Evolutionary conservation across 2,797 vertebrate genomes (phyloP).

Genomic region (Oreochromis grahami): DNA sequence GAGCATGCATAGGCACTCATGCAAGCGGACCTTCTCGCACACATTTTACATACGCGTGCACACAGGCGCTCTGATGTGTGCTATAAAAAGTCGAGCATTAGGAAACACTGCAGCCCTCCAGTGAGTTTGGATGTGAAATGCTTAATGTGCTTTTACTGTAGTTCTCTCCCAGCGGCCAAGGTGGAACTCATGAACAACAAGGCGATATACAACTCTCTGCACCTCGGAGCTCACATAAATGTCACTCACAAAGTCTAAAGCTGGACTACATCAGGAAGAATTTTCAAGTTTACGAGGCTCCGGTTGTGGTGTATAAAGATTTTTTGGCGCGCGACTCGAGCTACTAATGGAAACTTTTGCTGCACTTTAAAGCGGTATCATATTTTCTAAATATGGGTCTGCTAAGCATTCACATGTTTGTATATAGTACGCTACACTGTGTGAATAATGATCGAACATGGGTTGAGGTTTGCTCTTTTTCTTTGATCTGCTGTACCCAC

Average conservation of each 20-base stretch:
- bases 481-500: neutral
- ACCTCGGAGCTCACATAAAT: conserved; percentile 42
- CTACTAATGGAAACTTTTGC: neutral
- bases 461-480: neutral
- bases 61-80: conserved; percentile 1
- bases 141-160: conserved; percentile 61
- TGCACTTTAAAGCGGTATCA: neutral
- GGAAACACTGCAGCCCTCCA: conserved; percentile 41
- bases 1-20: neutral
- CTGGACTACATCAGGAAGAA: neutral
- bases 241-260: conserved; percentile 27
- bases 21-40: conserved; percentile 1
- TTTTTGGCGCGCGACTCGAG: neutral
- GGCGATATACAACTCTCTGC: conserved; percentile 19
- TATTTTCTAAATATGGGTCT: neutral
- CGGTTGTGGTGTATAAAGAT: neutral
- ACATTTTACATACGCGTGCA: neutral
- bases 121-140: conserved; percentile 49
- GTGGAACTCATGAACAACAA: conserved; percentile 27
- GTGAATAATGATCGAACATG: neutral
- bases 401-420: neutral
- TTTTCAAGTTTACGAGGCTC: neutral
- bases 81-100: conserved; percentile 44
- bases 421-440: neutral
- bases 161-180: conserved; percentile 19